These are phyloP conservation scores for Trogon surrucura DNA, from an alignment of 2,113 vertebrate genomes.

Conservation along the genomic window DNA sequence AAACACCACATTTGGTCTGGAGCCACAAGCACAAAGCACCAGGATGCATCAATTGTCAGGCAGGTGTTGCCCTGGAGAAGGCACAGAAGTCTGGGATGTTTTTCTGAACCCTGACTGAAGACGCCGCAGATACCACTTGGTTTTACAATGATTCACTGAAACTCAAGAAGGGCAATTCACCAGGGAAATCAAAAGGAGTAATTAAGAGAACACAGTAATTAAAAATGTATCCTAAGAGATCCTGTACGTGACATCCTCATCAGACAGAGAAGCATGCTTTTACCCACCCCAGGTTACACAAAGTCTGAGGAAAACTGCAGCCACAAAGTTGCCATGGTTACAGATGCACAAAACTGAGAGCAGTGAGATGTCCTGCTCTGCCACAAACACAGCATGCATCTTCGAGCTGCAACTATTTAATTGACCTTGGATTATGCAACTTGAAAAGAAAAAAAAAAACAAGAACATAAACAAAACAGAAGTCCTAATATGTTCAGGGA, in stretches of 20 bases:
- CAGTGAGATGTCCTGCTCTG: neutral
- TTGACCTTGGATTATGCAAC: neutral
- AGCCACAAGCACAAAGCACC: neutral
- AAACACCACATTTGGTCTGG: neutral
- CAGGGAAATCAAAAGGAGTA: constrained; percentile 65
- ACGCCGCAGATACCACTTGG: neutral
- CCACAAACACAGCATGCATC: neutral
- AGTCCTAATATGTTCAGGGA: neutral
- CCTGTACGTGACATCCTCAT: neutral
- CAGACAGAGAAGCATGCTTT: neutral
- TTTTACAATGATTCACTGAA: constrained; percentile 44
- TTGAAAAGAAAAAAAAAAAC: neutral
- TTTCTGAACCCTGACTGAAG: neutral
- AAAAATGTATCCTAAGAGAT: constrained; percentile 46
- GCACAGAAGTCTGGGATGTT: neutral
- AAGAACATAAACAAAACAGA: neutral
- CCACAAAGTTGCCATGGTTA: constrained; percentile 73
- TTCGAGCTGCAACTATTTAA: constrained; percentile 1
- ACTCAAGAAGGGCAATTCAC: constrained; percentile 17
- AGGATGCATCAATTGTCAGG: neutral
- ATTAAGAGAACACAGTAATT: constrained; percentile 67
- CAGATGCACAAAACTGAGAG: constrained; percentile 53
- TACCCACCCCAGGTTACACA: constrained; percentile 39
- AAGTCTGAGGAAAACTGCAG: constrained; percentile 42
- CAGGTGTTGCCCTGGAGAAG: neutral